Evolutionary conservation across 2,113 vertebrate genomes (phyloP).

Genomic region (Cavia aperea): DNA sequence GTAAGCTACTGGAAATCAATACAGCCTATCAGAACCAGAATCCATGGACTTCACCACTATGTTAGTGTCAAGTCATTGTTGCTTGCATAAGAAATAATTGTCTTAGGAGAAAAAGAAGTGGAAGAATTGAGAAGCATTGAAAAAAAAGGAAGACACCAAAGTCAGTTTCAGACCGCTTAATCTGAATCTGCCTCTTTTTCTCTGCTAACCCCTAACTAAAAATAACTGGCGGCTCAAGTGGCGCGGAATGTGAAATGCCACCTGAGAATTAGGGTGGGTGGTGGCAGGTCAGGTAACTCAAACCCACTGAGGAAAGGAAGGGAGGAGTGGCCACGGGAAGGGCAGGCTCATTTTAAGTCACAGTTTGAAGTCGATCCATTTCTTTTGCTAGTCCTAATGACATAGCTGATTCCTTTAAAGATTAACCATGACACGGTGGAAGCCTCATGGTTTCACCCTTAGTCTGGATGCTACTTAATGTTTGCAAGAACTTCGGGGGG

Average conservation of each 20-base stretch:
- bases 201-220: slow-evolving; percentile 47
- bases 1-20: slow-evolving; percentile 28
- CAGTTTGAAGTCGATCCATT: slow-evolving; percentile 53
- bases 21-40: background rate
- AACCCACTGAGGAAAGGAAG: slow-evolving; percentile 41
- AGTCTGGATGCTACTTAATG: background rate
- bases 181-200: slow-evolving; percentile 16
- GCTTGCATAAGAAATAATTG: background rate
- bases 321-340: background rate
- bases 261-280: slow-evolving; percentile 52
- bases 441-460: background rate
- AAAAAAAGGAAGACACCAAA: slow-evolving; percentile 9
- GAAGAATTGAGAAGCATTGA: background rate
- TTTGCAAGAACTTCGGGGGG: slow-evolving; percentile 30
- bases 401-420: slow-evolving; percentile 48
- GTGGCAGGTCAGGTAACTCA: slow-evolving; percentile 54
- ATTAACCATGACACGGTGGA: slow-evolving; percentile 41
- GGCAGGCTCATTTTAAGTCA: slow-evolving; percentile 63
- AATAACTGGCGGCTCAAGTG: slow-evolving; percentile 49
- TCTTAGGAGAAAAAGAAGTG: background rate
- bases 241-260: slow-evolving; percentile 48
- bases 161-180: background rate
- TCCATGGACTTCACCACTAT: background rate
- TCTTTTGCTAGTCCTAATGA: slow-evolving; percentile 24
- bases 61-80: slow-evolving; percentile 5